Evolutionary conservation across 2,797 vertebrate genomes (phyloP).

Genomic region (Takifugu ocellatus): DNA sequence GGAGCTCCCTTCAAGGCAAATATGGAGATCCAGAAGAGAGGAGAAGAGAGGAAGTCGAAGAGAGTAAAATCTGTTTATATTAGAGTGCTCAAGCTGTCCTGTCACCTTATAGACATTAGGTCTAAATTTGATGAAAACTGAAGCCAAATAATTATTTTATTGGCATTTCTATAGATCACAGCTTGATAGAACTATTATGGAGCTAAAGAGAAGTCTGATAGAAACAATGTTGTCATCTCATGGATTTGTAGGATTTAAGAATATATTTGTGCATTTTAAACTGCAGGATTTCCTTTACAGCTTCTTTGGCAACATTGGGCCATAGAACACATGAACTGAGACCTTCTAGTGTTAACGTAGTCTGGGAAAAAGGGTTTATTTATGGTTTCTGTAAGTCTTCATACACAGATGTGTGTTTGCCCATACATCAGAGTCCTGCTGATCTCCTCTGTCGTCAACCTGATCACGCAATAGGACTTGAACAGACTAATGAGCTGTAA

Average conservation of each 20-base stretch:
- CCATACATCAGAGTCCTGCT: conserved; percentile 10
- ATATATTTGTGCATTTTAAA: background rate
- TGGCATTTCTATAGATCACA: too few relatives aligned
- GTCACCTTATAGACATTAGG: background rate
- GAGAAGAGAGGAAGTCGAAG: conserved; percentile 10
- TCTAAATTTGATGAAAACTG: background rate
- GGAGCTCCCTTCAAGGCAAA: conserved; percentile 19
- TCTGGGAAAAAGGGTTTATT: background rate
- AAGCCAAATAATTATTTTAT: too few relatives aligned
- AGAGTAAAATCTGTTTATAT: background rate
- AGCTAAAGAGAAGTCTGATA: background rate
- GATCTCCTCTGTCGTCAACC: conserved; percentile 23
- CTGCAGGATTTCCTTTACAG: background rate
- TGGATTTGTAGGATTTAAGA: background rate
- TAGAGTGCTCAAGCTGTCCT: background rate
- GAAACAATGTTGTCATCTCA: too few relatives aligned
- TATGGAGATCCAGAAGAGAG: conserved; percentile 4
- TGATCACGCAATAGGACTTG: conserved; percentile 29
- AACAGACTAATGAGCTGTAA: conserved; percentile 43
- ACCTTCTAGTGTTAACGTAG: conserved; percentile 4
- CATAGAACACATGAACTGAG: background rate
- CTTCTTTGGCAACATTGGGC: background rate
- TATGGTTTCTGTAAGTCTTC: background rate
- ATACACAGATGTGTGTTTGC: conserved; percentile 17
- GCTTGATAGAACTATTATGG: background rate